Evolutionary conservation across 2,113 vertebrate species (phyloP), one percentile per base, ranked within the genome.

Genomic region (Conger conger): DNA sequence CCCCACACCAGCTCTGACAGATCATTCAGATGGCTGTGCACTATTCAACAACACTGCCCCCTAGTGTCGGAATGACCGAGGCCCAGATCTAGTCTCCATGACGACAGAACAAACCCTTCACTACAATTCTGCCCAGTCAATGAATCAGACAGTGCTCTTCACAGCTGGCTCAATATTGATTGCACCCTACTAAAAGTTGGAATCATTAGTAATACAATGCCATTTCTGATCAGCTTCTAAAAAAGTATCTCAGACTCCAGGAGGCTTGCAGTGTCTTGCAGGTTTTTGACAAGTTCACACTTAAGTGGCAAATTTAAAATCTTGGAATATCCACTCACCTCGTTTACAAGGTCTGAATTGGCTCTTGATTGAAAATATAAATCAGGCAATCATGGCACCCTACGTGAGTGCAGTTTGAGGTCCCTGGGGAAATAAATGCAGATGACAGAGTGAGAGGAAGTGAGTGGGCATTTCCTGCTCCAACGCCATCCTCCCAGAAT

Each of bases 1-100:
- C n/a, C n/a, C 85, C 60, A 81, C 45, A 81, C 88, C 86, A 37
- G 77, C 35, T 84, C 89, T 80, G 27, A 33, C 9, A 89, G 87
- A 85, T 42, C n/a, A 73, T 87, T 87, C 84, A 86, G 88, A 90
- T 63, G 57, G 20, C 18, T 63, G 57, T 27, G 57, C 88, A 33
- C 76, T 37, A n/a, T 82, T 86, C 23, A 81, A 81, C 40, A 45
- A 73, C 4, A 68, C 42, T 81, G 38, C 27, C 33, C 37, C 57
- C 78, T 79, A 30, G 17, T 60, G 68, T 20, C 78, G 40, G 79
- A 79, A 86, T 87, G 87, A 84, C 79, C 80, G 37, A 83, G 82
- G 60, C 77, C 53, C 77, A 85, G 57, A 85, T 79, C 45, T 76
- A 1, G 83, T 82, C 42, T 37, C 68, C 83, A 73, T n/a, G 68